phyloP scores from a whole-genome alignment of 2,113 vertebrate genomes.

The Nesoenas mayeri region DNA sequence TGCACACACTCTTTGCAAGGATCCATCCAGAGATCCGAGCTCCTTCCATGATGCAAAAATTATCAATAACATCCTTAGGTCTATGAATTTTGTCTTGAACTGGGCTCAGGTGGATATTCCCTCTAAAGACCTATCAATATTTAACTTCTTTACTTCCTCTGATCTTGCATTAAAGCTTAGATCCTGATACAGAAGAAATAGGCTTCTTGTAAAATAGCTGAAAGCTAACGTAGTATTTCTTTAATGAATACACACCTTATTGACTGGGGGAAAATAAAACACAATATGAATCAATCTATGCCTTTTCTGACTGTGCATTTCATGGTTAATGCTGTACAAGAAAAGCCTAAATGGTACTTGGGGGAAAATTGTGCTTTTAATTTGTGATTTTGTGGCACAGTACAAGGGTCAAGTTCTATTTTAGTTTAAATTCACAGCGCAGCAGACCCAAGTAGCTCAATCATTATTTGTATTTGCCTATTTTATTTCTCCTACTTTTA shows the following conservation, averaged over 20 bases:
- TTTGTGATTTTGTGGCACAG: background rate
- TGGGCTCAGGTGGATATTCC: background rate
- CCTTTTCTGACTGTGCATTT: background rate
- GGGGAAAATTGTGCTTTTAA: conserved; percentile 26
- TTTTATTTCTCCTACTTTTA: background rate
- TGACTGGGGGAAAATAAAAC: background rate
- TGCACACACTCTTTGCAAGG: background rate
- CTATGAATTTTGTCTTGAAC: background rate
- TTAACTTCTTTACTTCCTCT: background rate
- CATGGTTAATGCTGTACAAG: background rate
- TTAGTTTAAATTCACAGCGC: background rate
- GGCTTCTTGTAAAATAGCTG: background rate
- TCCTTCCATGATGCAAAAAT: background rate
- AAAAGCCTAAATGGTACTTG: background rate
- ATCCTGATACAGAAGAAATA: background rate
- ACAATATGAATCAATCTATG: background rate
- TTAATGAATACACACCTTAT: background rate
- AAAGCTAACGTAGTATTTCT: background rate
- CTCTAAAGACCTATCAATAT: background rate
- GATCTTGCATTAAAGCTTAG: background rate
- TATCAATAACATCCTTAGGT: background rate
- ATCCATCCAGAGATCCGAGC: background rate
- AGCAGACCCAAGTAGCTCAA: background rate
- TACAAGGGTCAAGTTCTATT: background rate
- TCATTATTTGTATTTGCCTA: background rate